Conservation (phyloP, 2,888 invertebrate species). For the Chaitophorus viminalis region DNA sequence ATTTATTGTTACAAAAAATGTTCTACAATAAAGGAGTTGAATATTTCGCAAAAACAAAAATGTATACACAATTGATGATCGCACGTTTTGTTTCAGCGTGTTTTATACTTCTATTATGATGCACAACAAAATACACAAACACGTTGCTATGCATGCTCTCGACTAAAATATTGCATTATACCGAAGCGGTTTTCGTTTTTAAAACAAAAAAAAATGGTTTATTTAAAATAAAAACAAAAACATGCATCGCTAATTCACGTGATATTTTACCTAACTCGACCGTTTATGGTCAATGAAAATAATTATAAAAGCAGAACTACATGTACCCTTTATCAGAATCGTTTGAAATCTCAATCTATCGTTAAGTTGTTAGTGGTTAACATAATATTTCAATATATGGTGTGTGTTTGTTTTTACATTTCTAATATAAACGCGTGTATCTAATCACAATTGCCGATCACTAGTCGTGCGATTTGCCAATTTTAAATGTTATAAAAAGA, state of each 20-base stretch:
- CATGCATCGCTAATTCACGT: not conserved
- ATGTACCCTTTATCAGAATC: not conserved
- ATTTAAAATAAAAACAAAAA: too few relatives aligned
- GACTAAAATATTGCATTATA: not conserved
- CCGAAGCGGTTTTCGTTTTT: not conserved
- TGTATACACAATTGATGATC: not conserved
- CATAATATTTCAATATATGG: not conserved
- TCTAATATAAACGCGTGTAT: not conserved
- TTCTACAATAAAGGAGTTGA: not conserved
- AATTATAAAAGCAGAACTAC: not conserved
- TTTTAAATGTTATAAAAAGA: too few relatives aligned
- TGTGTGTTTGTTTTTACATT: not conserved
- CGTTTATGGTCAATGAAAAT: not conserved
- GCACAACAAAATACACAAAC: not conserved
- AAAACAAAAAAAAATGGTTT: too few relatives aligned
- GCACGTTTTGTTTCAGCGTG: not conserved
- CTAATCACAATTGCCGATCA: not conserved
- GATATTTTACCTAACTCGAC: not conserved
- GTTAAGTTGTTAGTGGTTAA: too few relatives aligned
- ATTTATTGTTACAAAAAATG: not conserved
- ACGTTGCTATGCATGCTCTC: not conserved
- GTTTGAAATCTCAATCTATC: not conserved
- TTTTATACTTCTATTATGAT: not conserved
- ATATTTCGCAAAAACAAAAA: not conserved
- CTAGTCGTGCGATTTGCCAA: too few relatives aligned